Base-by-base conservation (phyloP, 2,888 invertebrate genomes). In the Nymphalis polychloros region DNA sequence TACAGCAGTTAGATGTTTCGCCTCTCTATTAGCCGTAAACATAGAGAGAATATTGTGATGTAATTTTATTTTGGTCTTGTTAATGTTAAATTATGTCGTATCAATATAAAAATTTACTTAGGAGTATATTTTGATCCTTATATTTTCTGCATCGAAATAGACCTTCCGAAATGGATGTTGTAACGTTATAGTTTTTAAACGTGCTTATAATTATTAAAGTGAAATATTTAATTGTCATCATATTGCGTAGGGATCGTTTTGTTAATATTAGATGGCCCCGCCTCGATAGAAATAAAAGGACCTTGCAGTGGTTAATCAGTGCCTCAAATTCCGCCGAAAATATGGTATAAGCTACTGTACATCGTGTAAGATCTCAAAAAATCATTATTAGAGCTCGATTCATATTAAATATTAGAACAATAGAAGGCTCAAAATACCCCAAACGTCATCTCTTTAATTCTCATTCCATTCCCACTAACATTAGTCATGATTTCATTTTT, bases 91-190 rank as follows among this genome's bases (percentile, higher is more conserved):
- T 71, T 73, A 66, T 71, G 67, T 72, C 62, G 67, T 74, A 70
- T 73, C 52, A 60, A 73, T 70, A 83, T 78, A 80, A 82, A 82
- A 85, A 84, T 82, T 83, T 84, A 84, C 81, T 80, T 91, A 90
- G 89, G 90, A 87, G 86, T 89, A 80, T 77, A 76, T 87, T 23
- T 88, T 84, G 79, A 87, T 79, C 84, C 86, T 86, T 88, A 84
- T 6, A 87, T 88, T 85, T 69, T 85, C 81, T 91, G 92, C 90
- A 90, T 90, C 87, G 84, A 89, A 81, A 86, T 89, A 91, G 90
- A 83, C 87, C 87, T 88, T 87, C 85, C 84, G 83, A 88, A 87
- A 88, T 92, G 88, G 91, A 84, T 92, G 92, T 92, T 91, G 92
- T 92, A 85, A 81, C 85, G 85, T 77, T 74, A 75, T 89, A 85